A percentile compares a stretch with the other conserved stretches of the same genome.
Conservation (phyloP, 2,113 vertebrate species). For the Grammomys dolichurus region DNA sequence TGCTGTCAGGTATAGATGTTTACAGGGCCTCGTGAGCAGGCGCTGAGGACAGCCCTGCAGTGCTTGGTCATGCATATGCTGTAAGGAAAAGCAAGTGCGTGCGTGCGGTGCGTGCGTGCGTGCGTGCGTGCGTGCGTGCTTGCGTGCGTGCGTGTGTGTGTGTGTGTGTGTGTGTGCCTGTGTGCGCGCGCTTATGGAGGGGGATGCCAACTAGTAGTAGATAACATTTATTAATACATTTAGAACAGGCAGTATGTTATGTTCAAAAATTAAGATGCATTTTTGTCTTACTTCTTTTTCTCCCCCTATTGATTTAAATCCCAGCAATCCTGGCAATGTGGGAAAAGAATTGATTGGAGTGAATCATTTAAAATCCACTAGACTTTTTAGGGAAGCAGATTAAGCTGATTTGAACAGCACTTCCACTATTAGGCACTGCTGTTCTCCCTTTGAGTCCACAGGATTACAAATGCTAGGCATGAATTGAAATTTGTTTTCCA, state of each 20-base stretch:
- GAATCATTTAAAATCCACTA: conserved; percentile 20
- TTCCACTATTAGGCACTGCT: background rate
- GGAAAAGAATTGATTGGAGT: background rate
- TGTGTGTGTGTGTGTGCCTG: background rate
- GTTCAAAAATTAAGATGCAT: background rate
- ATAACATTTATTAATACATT: conserved; percentile 38
- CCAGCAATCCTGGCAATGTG: background rate
- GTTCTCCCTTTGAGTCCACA: background rate
- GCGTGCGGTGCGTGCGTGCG: background rate
- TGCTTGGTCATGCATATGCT: background rate
- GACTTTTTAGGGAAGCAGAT: background rate
- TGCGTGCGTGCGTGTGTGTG: background rate
- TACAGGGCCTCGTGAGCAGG: background rate
- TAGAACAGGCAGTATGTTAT: conserved; percentile 44
- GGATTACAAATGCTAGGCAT: conserved; percentile 6
- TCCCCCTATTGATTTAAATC: conserved; percentile 18
- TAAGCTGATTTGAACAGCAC: conserved; percentile 8
- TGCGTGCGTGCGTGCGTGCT: background rate
- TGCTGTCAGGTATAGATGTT: background rate
- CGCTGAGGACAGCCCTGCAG: background rate
- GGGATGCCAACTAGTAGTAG: background rate
- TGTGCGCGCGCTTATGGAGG: background rate
- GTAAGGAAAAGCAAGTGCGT: background rate
- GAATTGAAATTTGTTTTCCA: conserved; percentile 39
- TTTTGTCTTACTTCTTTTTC: background rate